These are phyloP conservation scores for Synchiropus splendidus DNA, from an alignment of 2,113 vertebrate genomes.

Conservation along the genomic window DNA sequence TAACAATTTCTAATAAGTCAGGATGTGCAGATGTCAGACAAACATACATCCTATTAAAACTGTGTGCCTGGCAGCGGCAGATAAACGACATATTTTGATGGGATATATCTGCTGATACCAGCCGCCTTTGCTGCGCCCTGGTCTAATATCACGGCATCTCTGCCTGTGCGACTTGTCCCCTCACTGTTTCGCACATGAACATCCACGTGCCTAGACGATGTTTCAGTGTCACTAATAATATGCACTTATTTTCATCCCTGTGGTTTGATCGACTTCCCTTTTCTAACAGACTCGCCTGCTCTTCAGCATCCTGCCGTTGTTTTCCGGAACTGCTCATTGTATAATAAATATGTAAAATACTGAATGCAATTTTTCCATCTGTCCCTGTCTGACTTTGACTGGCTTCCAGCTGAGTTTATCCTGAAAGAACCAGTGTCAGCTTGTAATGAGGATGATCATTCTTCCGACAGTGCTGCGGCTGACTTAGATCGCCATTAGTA, in stretches of 20 bases:
- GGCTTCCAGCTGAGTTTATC: slow-evolving; percentile 21
- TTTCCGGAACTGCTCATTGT: neutral
- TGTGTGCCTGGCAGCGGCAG: too few relatives aligned
- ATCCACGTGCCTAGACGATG: neutral
- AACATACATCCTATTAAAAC: too few relatives aligned
- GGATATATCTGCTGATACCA: too few relatives aligned
- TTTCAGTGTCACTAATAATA: slow-evolving; percentile 9
- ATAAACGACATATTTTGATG: too few relatives aligned
- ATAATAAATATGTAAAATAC: too few relatives aligned
- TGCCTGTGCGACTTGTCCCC: slow-evolving; percentile 5
- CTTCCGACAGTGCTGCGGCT: neutral
- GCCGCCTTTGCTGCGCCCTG: too few relatives aligned
- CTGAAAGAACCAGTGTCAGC: slow-evolving; percentile 17
- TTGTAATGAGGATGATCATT: slow-evolving; percentile 9
- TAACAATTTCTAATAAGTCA: too few relatives aligned
- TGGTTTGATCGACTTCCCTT: slow-evolving; percentile 10
- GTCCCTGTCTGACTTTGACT: slow-evolving; percentile 25
- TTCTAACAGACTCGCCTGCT: slow-evolving; percentile 17
- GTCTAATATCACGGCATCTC: slow-evolving; percentile 5
- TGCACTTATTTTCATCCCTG: slow-evolving; percentile 14
- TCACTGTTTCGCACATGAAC: slow-evolving; percentile 1
- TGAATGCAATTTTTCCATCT: slow-evolving; percentile 17
- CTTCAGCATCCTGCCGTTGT: slow-evolving; percentile 10
- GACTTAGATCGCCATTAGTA: too few relatives aligned
- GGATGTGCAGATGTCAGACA: too few relatives aligned